Evolutionary conservation across 2,797 vertebrate genomes (phyloP), one percentile per base, ranked within the genome.

Genomic region (Gallinago solitaria): DNA sequence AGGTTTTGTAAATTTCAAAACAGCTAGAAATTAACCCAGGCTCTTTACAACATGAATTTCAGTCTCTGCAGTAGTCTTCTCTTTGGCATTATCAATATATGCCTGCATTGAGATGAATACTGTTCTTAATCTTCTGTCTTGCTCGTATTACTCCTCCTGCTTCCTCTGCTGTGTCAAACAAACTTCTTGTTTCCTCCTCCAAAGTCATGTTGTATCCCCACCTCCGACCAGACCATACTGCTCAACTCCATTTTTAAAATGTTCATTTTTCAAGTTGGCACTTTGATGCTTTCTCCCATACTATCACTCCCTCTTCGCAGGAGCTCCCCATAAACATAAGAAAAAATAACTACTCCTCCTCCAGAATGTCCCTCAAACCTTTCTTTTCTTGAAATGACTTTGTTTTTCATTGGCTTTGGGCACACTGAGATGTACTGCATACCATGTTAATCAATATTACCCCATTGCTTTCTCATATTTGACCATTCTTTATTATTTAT

Each of bases 211-310:
- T 14, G 18, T 9, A 65, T 80, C 64, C 53, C 35, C 59, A 83
- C 39, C 83, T 92, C 82, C 0, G 2, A 77, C 89, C 73, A 75
- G 76, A 93, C 71, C 87, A 71, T 17, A n/a, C 33, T 0, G 4
- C 76, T 86, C 67, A 93, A 87, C 69, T 93, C 73, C 92, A 43
- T 27, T 95, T 95, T 86, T 94, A 93, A 95, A 93, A 83, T n/a
- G 57, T 75, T 61, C 82, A 93, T 97, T 95, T 95, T 95, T 96
- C 96, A 97, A 95, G 57, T 59, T 96, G 95, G 87, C 95, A 96
- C 65, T 95, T 97, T 94, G 89, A 95, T 94, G 92, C 27, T 89
- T 97, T 96, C 84, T 96, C 73, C 95, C 76, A 89, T 95, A 87
- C 76, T 68, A 91, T 87, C 94, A 89, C 94, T 96, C 92, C 90